Conservation (phyloP, 1,140 invertebrate species). For the Linepithema humile region DNA sequence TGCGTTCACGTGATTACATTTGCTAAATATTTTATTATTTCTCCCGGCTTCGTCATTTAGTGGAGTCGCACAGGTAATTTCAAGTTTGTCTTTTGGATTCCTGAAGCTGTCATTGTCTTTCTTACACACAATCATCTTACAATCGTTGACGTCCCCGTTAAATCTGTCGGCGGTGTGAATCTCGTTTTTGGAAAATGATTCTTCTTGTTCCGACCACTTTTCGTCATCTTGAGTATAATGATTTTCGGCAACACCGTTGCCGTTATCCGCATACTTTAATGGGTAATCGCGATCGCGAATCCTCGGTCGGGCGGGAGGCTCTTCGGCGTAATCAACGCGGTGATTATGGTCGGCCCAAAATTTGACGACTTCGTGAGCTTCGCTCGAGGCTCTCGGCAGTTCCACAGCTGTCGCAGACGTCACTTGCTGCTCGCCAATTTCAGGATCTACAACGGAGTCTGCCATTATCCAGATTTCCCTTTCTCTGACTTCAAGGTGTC, state of each 20-base stretch:
- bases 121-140: background rate
- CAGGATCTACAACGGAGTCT: slow-evolving; percentile 40
- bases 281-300: background rate
- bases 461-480: slow-evolving; percentile 55
- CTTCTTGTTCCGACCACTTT: background rate
- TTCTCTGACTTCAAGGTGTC: slow-evolving; percentile 48
- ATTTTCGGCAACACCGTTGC: background rate
- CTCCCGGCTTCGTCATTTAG: background rate
- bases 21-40: background rate
- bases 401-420: slow-evolving; percentile 14
- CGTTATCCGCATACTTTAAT: background rate
- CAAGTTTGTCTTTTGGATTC: background rate
- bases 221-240: background rate
- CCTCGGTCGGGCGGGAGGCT: background rate
- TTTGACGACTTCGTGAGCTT: slow-evolving; percentile 8
- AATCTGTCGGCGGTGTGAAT: background rate
- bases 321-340: slow-evolving; percentile 5
- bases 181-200: background rate
- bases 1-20: background rate
- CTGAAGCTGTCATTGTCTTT: background rate
- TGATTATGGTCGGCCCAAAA: slow-evolving; percentile 24
- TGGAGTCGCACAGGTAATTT: background rate
- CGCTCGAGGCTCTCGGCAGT: background rate
- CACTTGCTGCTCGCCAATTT: slow-evolving; percentile 32
- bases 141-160: background rate